Conservation (phyloP, 2,888 invertebrate genomes). For the Metopia argyrocephala region DNA sequence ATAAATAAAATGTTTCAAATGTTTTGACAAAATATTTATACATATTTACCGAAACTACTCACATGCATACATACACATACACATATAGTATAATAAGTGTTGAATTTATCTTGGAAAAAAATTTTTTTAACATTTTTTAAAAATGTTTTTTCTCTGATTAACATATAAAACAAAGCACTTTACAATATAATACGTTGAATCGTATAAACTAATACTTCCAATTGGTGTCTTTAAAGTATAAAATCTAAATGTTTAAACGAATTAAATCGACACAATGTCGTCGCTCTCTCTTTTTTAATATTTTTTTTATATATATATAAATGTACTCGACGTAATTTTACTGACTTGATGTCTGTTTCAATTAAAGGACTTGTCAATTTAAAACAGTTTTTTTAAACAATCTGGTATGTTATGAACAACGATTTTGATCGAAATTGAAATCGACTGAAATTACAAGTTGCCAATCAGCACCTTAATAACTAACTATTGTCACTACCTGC, state of each 20-base stretch:
- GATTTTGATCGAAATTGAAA: too few relatives aligned
- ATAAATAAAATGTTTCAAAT: background rate
- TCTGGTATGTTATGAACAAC: too few relatives aligned
- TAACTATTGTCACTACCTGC: too few relatives aligned
- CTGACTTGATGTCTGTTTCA: too few relatives aligned
- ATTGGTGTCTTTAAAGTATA: constrained; percentile 36
- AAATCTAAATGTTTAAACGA: background rate
- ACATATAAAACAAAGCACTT: too few relatives aligned
- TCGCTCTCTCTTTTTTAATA: background rate
- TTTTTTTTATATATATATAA: too few relatives aligned
- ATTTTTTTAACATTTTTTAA: constrained; percentile 45
- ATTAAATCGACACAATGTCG: constrained; percentile 25
- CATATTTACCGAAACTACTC: background rate
- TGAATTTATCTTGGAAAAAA: constrained; percentile 5
- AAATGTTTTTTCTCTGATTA: constrained; percentile 48
- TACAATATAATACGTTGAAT: background rate
- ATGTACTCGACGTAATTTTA: too few relatives aligned
- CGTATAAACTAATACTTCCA: constrained; percentile 15
- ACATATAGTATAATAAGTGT: constrained; percentile 24
- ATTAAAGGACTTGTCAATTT: too few relatives aligned
- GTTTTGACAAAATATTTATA: constrained; percentile 32
- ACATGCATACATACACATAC: background rate
- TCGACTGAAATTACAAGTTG: too few relatives aligned
- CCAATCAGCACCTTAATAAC: too few relatives aligned
- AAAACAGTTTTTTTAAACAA: too few relatives aligned